Percentiles rank a stretch among this genome's conserved stretches.
Evolutionary conservation across 2,888 invertebrate genomes (phyloP).

Genomic region (Epsilonema sp.): DNA sequence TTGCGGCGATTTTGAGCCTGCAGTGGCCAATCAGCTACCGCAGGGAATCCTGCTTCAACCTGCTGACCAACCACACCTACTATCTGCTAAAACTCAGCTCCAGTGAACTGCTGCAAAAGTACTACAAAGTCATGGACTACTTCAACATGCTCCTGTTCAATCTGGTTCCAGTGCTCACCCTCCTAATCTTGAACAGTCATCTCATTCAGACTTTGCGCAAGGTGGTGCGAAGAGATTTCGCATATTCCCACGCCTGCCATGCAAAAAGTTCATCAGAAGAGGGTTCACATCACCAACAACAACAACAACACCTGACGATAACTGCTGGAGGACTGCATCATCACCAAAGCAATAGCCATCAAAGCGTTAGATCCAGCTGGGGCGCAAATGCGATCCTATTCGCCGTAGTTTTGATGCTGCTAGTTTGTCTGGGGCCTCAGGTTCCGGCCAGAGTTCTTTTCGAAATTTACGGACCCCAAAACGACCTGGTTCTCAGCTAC

Average conservation of each 20-base stretch:
- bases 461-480: constrained; percentile 21
- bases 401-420: constrained; percentile 24
- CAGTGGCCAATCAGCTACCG: constrained; percentile 26
- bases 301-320: too few relatives aligned
- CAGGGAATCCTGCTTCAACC: constrained; percentile 17
- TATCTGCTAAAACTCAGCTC: constrained; percentile 18
- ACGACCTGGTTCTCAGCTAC: constrained; percentile 20
- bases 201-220: constrained; percentile 20
- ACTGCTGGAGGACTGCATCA: too few relatives aligned
- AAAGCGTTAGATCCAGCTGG: too few relatives aligned
- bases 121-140: constrained; percentile 23
- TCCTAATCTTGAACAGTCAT: constrained; percentile 18
- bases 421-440: constrained; percentile 26
- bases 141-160: constrained; percentile 22
- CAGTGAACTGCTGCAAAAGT: constrained; percentile 12
- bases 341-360: not conserved
- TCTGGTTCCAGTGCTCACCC: constrained; percentile 19
- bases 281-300: too few relatives aligned
- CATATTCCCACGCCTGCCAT: too few relatives aligned
- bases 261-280: too few relatives aligned
- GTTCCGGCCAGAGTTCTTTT: constrained; percentile 23
- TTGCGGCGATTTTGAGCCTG: constrained; percentile 14
- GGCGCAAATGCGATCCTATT: constrained; percentile 28
- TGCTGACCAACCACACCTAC: constrained; percentile 13
- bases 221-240: constrained; percentile 20